Base-by-base conservation (phyloP, 2,797 vertebrate genomes). In the Micropoecilia bifurca region DNA sequence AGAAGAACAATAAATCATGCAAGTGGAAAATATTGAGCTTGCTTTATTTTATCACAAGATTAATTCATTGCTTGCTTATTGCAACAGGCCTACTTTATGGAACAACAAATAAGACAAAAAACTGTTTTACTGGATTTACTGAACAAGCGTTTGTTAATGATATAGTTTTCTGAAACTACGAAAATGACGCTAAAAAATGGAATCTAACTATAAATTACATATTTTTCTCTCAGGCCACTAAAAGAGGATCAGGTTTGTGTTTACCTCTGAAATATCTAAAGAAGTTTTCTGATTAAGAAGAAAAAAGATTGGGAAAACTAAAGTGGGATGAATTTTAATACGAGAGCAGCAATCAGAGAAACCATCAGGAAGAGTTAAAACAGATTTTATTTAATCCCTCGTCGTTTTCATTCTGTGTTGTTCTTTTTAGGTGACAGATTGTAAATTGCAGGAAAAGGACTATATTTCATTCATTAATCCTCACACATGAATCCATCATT, bases 401-500 rank as follows among this genome's bases (percentile, higher is more conserved):
- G 85, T 83, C 82, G 75, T 86, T 69, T 89, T 83, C 72, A 83
- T 82, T 84, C 14, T 39, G 81, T 89, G 79, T 84, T 85, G 68
- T 82, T 85, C 75, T 79, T 59, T 28, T 71, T 74, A 78, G 80
- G 83, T 55, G 85, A 84, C 77, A 80, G 76, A 85, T 86, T 85
- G 85, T 47, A 22, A 66, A 77, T 53, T 16, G 1, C 82, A 63
- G 82, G 83, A 75, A 59, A 87, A 83, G 80, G 47, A 46, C 55
- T 69, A 84, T 82, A 75, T 82, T 78, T 75, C 25, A 80, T 77
- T 86, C 85, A 88, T 84, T 87, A 89, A 88, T 89, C 84, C 84
- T 68, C 43, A 68, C 74, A 78, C 79, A 76, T 86, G 73, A 81
- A 84, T 59, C 57, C 74, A 82, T 72, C 83, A 71, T 78, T 83